phyloP scores from a whole-genome alignment of 1,140 invertebrate genomes.

The Eubasilissa regina region DNA sequence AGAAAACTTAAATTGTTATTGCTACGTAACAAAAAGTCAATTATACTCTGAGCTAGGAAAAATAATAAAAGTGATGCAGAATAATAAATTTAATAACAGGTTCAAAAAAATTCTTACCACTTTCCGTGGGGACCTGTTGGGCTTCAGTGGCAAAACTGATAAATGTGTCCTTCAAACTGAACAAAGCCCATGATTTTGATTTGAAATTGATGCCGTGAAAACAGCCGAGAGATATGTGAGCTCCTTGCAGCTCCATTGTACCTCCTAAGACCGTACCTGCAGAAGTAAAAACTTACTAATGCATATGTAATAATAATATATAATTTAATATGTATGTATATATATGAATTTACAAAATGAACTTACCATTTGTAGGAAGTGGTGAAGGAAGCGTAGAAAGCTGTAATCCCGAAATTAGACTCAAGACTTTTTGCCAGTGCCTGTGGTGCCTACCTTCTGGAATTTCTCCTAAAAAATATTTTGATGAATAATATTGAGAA shows the following conservation, averaged over 20 bases:
- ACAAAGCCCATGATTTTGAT: conserved; percentile 96
- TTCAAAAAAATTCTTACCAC: conserved; percentile 63
- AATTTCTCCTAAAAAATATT: conserved; percentile 52
- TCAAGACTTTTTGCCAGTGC: conserved; percentile 91
- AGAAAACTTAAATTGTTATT: too few relatives aligned
- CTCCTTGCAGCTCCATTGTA: conserved; percentile 91
- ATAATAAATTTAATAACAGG: too few relatives aligned
- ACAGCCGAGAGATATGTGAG: conserved; percentile 95
- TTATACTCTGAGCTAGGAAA: too few relatives aligned
- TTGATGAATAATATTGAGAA: neutral
- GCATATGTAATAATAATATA: neutral
- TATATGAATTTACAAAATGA: neutral
- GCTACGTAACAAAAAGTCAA: too few relatives aligned
- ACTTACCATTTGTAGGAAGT: conserved; percentile 75
- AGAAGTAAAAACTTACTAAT: neutral
- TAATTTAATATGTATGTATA: neutral
- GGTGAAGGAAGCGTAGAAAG: conserved; percentile 81
- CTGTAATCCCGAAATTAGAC: conserved; percentile 81
- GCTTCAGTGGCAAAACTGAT: conserved; percentile 97
- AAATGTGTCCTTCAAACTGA: conserved; percentile 94
- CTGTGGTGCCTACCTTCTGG: conserved; percentile 87
- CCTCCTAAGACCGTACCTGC: conserved; percentile 93
- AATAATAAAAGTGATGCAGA: too few relatives aligned
- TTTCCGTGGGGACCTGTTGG: conserved; percentile 83
- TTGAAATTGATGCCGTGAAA: conserved; percentile 99